These are phyloP conservation scores for Eciton burchellii DNA, from an alignment of 1,140 invertebrate species.

Conservation along the genomic window DNA sequence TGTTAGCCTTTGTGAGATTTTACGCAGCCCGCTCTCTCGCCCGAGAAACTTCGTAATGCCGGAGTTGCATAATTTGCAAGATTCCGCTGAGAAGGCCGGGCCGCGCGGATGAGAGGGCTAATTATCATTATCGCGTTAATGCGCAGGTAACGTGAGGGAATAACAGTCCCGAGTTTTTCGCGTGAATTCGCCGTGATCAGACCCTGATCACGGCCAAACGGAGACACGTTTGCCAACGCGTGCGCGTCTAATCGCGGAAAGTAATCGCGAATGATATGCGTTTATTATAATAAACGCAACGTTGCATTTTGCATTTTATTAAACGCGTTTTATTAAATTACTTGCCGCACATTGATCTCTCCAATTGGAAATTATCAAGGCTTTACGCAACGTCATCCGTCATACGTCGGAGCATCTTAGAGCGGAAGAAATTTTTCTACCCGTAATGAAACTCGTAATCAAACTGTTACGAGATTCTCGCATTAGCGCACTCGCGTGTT, in stretches of 20 bases:
- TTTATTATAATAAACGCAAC: too few relatives aligned
- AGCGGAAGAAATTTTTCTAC: neutral
- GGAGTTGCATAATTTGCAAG: conserved; percentile 55
- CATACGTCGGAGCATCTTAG: neutral
- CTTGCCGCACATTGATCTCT: too few relatives aligned
- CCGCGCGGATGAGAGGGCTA: conserved; percentile 52
- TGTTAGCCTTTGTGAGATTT: conserved; percentile 46
- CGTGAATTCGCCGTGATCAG: neutral
- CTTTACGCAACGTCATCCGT: too few relatives aligned
- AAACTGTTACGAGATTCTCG: neutral
- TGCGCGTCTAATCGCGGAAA: too few relatives aligned
- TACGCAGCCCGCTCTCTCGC: conserved; percentile 29
- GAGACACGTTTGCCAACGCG: too few relatives aligned
- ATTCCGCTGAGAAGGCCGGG: conserved; percentile 43
- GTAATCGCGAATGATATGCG: too few relatives aligned
- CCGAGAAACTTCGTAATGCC: conserved; percentile 35
- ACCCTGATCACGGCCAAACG: too few relatives aligned
- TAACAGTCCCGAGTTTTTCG: conserved; percentile 43
- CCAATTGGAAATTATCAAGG: too few relatives aligned
- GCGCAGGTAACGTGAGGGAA: conserved; percentile 44
- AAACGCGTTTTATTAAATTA: too few relatives aligned
- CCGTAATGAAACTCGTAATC: too few relatives aligned
- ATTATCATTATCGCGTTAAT: conserved; percentile 56
- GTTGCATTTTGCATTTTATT: too few relatives aligned
- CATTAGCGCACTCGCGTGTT: neutral